Percentiles rank a stretch among this genome's conserved stretches.
These are phyloP conservation scores for Malurus leucopterus DNA, from an alignment of 2,797 vertebrate species.

Conservation along the genomic window DNA sequence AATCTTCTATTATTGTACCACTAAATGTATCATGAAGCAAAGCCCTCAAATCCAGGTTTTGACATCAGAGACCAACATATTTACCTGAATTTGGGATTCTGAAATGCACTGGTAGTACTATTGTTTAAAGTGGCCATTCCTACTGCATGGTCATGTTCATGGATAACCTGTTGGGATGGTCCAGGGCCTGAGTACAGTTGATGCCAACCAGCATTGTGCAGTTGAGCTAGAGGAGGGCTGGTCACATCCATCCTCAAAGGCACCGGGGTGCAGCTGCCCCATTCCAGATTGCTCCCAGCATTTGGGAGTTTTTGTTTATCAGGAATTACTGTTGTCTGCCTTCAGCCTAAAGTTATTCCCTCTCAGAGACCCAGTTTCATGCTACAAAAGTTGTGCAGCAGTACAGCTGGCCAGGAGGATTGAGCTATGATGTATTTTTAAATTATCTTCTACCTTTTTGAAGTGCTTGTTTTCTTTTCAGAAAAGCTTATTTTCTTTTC, in stretches of 20 bases:
- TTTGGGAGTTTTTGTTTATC: neutral
- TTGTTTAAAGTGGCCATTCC: neutral
- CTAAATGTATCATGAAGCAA: neutral
- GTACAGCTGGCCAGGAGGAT: neutral
- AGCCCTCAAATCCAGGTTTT: neutral
- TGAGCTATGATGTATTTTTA: neutral
- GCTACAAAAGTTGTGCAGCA: neutral
- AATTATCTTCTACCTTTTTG: neutral
- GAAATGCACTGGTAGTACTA: neutral
- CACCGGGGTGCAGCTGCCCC: neutral
- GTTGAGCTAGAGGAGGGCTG: neutral
- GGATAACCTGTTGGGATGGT: neutral
- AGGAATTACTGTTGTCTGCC: neutral
- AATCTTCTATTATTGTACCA: neutral
- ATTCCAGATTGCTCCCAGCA: neutral
- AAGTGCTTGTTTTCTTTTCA: neutral
- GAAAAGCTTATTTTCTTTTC: neutral
- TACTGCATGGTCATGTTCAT: rapidly evolving
- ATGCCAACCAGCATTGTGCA: neutral
- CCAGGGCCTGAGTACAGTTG: rapidly evolving
- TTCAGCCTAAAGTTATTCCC: neutral
- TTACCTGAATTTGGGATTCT: neutral
- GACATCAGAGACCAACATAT: neutral
- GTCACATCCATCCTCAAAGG: neutral
- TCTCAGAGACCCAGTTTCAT: neutral